Percentiles rank a stretch among this genome's conserved stretches.
phyloP scores from a whole-genome alignment of 1,140 invertebrate species.

The Anastatus disparis region DNA sequence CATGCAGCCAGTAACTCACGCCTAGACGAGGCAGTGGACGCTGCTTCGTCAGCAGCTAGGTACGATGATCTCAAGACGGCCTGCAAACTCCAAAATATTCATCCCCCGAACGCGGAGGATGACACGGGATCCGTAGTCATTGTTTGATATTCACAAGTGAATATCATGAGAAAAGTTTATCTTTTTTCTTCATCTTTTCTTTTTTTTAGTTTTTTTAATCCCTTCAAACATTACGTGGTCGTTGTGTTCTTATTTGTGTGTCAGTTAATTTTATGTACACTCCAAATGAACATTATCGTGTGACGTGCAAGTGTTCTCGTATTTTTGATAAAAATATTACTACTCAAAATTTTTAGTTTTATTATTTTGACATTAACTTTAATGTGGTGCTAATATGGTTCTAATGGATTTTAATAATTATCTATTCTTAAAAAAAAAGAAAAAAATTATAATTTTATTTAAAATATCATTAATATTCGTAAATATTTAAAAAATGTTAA shows the following conservation, averaged over 20 bases:
- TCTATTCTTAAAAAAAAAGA: too few species aligned
- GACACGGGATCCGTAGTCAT: slow-evolving; percentile 67
- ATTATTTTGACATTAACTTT: neutral
- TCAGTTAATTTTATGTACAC: neutral
- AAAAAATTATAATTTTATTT: neutral
- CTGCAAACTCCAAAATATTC: slow-evolving; percentile 59
- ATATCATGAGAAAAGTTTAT: neutral
- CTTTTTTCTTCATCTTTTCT: neutral
- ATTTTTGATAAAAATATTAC: slow-evolving; percentile 21
- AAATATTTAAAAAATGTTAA: too few species aligned
- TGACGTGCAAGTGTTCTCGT: neutral
- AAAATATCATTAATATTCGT: neutral
- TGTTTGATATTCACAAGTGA: slow-evolving; percentile 54
- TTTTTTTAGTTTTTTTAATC: neutral
- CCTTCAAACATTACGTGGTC: neutral
- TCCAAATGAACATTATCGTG: neutral
- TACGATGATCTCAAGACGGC: slow-evolving; percentile 68
- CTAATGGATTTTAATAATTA: neutral
- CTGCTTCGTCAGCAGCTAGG: slow-evolving; percentile 57
- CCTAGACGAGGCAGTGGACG: slow-evolving; percentile 56
- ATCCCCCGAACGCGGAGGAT: slow-evolving; percentile 64
- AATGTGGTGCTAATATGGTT: neutral
- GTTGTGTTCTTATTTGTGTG: slow-evolving; percentile 12
- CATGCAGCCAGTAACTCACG: slow-evolving; percentile 59
- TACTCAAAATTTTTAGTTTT: neutral